phyloP scores from a whole-genome alignment of 2,113 vertebrate species.

The Benthochromis sp. region DNA sequence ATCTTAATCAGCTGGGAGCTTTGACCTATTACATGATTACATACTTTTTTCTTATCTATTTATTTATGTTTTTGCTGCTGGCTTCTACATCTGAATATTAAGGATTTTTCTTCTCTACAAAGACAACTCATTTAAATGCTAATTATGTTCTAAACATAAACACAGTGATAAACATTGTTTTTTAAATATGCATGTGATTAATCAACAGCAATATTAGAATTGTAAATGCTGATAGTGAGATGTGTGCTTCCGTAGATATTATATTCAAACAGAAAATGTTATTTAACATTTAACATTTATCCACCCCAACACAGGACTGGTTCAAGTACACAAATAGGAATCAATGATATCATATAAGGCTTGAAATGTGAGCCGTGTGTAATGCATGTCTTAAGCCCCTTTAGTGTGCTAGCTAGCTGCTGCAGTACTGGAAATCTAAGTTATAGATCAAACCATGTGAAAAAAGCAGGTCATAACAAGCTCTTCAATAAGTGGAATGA shows the following conservation, averaged over 20 bases:
- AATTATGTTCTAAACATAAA: neutral
- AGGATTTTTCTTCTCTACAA: neutral
- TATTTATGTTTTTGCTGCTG: neutral
- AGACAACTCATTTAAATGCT: neutral
- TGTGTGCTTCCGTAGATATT: neutral
- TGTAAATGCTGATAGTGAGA: neutral
- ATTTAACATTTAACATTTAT: neutral
- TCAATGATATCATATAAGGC: neutral
- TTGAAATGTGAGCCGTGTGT: neutral
- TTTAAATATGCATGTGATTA: neutral
- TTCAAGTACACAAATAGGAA: neutral
- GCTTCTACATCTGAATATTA: neutral
- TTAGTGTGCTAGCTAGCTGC: slow-evolving; percentile 3
- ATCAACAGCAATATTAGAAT: neutral
- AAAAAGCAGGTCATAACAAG: slow-evolving; percentile 38
- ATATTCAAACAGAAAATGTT: neutral
- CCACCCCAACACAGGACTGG: neutral
- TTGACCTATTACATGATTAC: neutral
- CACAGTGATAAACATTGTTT: neutral
- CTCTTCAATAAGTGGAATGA: slow-evolving; percentile 35
- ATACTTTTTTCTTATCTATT: neutral
- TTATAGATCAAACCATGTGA: slow-evolving; percentile 37
- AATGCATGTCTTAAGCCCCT: slow-evolving; percentile 46
- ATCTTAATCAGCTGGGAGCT: neutral
- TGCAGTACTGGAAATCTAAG: slow-evolving; percentile 14